Percentiles rank a stretch among this genome's conserved stretches.
These are phyloP conservation scores for Aleadryas rufinucha DNA, from an alignment of 2,113 vertebrate genomes.

Conservation along the genomic window DNA sequence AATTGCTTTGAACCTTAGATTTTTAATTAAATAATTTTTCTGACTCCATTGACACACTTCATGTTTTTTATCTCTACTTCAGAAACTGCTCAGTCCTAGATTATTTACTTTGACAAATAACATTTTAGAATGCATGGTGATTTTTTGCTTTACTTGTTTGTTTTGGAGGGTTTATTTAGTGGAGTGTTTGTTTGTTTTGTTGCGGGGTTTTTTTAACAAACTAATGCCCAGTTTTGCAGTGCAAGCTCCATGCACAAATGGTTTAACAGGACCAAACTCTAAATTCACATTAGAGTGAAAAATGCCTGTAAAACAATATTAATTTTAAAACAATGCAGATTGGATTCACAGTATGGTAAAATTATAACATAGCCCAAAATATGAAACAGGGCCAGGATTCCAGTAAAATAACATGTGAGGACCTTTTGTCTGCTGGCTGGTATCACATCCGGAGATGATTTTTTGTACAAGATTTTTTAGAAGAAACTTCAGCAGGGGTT, in stretches of 20 bases:
- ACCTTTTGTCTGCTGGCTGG: conserved; percentile 44
- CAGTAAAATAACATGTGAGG: conserved; percentile 13
- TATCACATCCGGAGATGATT: conserved; percentile 36
- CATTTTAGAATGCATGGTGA: neutral
- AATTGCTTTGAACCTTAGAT: neutral
- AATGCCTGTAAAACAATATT: neutral
- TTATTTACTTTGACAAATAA: neutral
- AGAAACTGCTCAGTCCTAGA: neutral
- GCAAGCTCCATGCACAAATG: neutral
- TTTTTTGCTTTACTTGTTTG: neutral
- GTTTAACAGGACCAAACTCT: neutral
- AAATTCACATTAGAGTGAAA: neutral
- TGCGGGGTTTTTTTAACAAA: neutral
- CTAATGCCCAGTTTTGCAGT: neutral
- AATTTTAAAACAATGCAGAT: conserved; percentile 21
- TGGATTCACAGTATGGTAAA: neutral
- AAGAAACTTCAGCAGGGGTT: conserved; percentile 18
- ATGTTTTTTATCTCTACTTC: neutral
- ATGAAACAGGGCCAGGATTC: neutral
- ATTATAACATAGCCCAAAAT: neutral
- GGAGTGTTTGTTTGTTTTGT: neutral
- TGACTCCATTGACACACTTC: neutral
- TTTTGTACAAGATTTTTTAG: conserved; percentile 28
- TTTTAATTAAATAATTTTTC: neutral
- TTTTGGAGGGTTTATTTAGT: neutral